Conservation (phyloP, 2,113 vertebrate genomes). For the Sciurus niger region DNA sequence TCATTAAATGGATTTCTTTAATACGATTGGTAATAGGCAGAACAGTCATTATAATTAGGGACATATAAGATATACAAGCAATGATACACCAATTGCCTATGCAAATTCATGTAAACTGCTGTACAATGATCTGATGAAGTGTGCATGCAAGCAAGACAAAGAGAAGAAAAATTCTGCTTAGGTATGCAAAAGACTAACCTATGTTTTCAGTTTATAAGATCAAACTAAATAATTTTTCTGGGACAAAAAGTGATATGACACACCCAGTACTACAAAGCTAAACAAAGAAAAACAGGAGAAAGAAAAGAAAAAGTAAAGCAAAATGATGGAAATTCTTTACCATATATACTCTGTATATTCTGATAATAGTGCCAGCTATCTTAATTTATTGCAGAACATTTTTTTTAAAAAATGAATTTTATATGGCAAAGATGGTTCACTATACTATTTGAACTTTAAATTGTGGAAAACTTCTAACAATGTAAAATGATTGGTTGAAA, state of each 20-base stretch:
- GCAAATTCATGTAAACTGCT: slow-evolving; percentile 9
- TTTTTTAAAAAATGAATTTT: neutral
- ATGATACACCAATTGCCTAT: neutral
- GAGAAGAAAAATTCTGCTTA: neutral
- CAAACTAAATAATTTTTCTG: neutral
- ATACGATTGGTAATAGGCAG: neutral
- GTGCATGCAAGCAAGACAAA: neutral
- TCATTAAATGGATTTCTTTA: slow-evolving; percentile 20
- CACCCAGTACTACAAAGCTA: neutral
- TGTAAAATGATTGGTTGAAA: neutral
- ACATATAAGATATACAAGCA: neutral
- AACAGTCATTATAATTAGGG: slow-evolving; percentile 23
- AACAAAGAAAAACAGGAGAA: too few species aligned
- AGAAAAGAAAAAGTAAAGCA: neutral
- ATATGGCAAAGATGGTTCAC: neutral
- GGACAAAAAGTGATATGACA: neutral
- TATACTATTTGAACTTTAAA: neutral
- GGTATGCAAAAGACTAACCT: neutral
- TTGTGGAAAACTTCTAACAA: neutral
- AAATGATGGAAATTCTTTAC: neutral
- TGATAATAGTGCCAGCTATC: neutral
- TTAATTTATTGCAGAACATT: neutral
- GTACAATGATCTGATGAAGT: slow-evolving; percentile 5
- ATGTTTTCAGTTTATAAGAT: slow-evolving; percentile 28
- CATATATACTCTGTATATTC: neutral